A percentile compares a stretch with the other conserved stretches of the same genome.
Evolutionary conservation across 1,140 invertebrate species (phyloP).

Genomic region (Hycleus phaleratus): DNA sequence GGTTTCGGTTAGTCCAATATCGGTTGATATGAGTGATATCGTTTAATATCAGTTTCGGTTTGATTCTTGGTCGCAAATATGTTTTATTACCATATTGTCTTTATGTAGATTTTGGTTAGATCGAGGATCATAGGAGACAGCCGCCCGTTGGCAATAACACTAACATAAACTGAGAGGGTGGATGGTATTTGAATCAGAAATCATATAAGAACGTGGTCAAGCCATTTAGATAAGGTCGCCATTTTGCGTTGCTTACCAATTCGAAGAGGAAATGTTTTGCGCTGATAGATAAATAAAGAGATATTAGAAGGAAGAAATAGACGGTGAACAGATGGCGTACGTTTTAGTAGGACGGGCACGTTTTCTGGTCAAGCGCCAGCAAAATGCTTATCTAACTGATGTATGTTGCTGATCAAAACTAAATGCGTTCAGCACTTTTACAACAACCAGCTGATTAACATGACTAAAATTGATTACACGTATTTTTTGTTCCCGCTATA

Average conservation of each 20-base stretch:
- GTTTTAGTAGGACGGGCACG: slow-evolving; percentile 25
- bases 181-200: slow-evolving; percentile 26
- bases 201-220: slow-evolving; percentile 35
- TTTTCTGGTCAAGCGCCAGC: slow-evolving; percentile 26
- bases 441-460: no score
- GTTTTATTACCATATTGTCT: slow-evolving; percentile 22
- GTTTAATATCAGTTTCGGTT: no score
- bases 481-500: no score
- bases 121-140: slow-evolving; percentile 20
- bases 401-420: slow-evolving; percentile 23
- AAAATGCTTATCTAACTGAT: slow-evolving; percentile 25
- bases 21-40: no score
- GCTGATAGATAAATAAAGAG: slow-evolving; percentile 37
- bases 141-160: slow-evolving; percentile 24
- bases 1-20: no score
- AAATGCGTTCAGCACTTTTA: slow-evolving; percentile 32
- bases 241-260: slow-evolving; percentile 27
- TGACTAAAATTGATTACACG: no score
- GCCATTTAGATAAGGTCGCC: slow-evolving; percentile 29
- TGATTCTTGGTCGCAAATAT: slow-evolving; percentile 20
- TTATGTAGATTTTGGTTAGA: slow-evolving; percentile 21
- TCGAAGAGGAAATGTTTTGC: slow-evolving; percentile 25
- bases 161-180: slow-evolving; percentile 23
- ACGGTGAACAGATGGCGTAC: slow-evolving; percentile 22
- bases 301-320: slow-evolving; percentile 19